Conservation (phyloP, 2,888 invertebrate genomes). For the Endomychus coccineus region DNA sequence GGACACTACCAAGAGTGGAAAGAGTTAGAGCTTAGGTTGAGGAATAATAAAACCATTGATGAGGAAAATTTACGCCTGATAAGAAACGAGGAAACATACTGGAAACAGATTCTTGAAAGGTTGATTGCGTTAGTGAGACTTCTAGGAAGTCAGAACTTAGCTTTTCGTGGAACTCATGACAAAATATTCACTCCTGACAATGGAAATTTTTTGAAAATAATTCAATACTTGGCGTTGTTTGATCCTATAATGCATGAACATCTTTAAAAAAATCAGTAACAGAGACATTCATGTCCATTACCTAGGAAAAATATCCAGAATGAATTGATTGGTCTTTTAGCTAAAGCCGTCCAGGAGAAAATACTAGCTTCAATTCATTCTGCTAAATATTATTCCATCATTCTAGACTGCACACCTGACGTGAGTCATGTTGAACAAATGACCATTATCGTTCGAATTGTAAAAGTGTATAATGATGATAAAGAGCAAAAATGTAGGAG, state of each 20-base stretch:
- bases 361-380: too few relatives aligned
- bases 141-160: constrained; percentile 8
- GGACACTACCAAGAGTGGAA: constrained; percentile 16
- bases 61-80: constrained; percentile 14
- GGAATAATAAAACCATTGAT: constrained; percentile 15
- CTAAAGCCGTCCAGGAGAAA: too few relatives aligned
- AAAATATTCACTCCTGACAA: not conserved
- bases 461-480: constrained; percentile 19
- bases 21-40: constrained; percentile 16
- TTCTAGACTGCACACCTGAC: constrained; percentile 25
- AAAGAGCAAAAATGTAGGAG: too few relatives aligned
- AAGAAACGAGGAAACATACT: constrained; percentile 12
- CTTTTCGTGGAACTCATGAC: constrained; percentile 14
- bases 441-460: constrained; percentile 26
- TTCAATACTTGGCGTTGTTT: too few relatives aligned
- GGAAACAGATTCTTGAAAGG: constrained; percentile 14
- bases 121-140: constrained; percentile 13
- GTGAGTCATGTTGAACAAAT: constrained; percentile 31
- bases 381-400: constrained; percentile 30
- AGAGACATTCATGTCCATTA: too few relatives aligned
- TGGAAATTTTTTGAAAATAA: too few relatives aligned
- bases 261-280: too few relatives aligned
- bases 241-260: too few relatives aligned
- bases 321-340: too few relatives aligned
- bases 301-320: too few relatives aligned